These are phyloP conservation scores for Hyles euphorbiae DNA, from an alignment of 1,140 invertebrate species.

Conservation along the genomic window DNA sequence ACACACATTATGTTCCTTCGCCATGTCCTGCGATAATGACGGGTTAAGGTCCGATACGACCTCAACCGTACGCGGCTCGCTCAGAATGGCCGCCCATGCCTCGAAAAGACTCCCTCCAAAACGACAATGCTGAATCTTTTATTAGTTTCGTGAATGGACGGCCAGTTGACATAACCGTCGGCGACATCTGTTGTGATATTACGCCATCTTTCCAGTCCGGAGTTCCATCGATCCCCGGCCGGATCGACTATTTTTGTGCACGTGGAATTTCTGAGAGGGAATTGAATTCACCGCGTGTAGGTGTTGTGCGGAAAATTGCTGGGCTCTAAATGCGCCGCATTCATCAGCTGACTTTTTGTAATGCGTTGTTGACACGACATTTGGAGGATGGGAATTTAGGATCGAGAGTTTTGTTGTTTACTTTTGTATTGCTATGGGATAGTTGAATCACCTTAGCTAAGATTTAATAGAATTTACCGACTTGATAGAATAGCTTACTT, in stretches of 20 bases:
- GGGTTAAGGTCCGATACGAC: constrained; percentile 33
- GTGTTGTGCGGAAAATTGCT: constrained; percentile 34
- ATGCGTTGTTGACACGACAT: constrained; percentile 9
- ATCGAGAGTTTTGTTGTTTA: no score
- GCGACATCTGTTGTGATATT: constrained; percentile 71
- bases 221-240: constrained; percentile 46
- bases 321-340: constrained; percentile 24
- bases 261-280: constrained; percentile 53
- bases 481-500: no score
- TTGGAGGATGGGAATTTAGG: not conserved
- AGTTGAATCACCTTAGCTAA: no score
- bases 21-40: constrained; percentile 42
- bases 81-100: constrained; percentile 45
- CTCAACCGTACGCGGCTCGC: constrained; percentile 36
- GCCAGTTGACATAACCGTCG: constrained; percentile 70
- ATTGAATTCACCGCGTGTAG: constrained; percentile 38
- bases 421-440: no score
- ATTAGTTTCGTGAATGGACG: constrained; percentile 70
- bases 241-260: constrained; percentile 50
- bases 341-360: constrained; percentile 37
- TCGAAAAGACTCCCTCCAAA: constrained; percentile 59
- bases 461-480: no score
- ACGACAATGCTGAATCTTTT: constrained; percentile 71
- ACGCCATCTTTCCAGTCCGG: constrained; percentile 53
- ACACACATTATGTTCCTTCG: constrained; percentile 11